These are phyloP conservation scores for Tromatobia lineatoria DNA, from an alignment of 2,888 invertebrate species.

Conservation along the genomic window DNA sequence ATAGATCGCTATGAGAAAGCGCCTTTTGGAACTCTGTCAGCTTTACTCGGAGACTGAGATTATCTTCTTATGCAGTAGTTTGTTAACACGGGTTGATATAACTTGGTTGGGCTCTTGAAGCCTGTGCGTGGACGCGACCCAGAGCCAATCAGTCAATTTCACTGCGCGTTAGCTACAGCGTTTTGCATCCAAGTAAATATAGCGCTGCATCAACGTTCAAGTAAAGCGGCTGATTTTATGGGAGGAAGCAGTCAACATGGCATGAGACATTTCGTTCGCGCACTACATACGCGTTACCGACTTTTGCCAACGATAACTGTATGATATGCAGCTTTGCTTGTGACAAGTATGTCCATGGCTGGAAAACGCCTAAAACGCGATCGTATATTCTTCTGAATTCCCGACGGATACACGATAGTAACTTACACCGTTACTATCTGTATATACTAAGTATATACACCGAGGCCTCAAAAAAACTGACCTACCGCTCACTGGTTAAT, in stretches of 20 bases:
- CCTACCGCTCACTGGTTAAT: no score
- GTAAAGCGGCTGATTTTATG: neutral
- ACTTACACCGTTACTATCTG: no score
- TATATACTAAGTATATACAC: no score
- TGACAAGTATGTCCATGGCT: neutral
- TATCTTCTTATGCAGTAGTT: constrained; percentile 18
- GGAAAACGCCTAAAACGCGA: no score
- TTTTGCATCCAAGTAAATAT: constrained; percentile 56
- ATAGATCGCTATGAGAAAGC: neutral
- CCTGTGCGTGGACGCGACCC: constrained; percentile 57
- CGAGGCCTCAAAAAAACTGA: no score
- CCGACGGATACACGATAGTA: no score
- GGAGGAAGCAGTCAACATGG: neutral
- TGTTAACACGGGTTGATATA: constrained; percentile 29
- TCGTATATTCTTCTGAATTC: no score
- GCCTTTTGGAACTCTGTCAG: neutral
- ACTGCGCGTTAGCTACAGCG: constrained; percentile 40
- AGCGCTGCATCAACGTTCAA: constrained; percentile 2
- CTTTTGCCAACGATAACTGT: neutral
- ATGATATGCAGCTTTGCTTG: neutral
- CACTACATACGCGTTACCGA: no score
- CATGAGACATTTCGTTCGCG: neutral
- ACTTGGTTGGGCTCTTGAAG: constrained; percentile 25
- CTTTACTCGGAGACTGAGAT: constrained; percentile 16
- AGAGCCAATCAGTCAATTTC: constrained; percentile 63